phyloP scores from a whole-genome alignment of 1,140 invertebrate species.

The Drosophila navojoa region DNA sequence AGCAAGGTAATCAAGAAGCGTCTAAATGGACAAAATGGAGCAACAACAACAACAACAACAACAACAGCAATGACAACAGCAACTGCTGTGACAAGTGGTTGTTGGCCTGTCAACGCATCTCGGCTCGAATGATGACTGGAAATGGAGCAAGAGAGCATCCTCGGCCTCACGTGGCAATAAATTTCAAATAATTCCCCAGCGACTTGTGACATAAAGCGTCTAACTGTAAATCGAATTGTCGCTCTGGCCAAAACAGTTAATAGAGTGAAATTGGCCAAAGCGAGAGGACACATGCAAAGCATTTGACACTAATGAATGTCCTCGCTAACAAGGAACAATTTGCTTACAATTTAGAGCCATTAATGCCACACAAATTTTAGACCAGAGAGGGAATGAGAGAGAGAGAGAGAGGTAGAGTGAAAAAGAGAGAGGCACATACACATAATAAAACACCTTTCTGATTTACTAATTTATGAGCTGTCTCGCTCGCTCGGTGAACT shows the following conservation, averaged over 20 bases:
- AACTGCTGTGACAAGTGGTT: conserved; percentile 25
- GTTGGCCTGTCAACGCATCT: conserved; percentile 71
- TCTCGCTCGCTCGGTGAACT: background rate
- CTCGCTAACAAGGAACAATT: conserved; percentile 61
- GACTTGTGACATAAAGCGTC: conserved; percentile 57
- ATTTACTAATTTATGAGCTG: conserved; percentile 72
- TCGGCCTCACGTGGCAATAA: conserved; percentile 35
- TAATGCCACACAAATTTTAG: conserved; percentile 53
- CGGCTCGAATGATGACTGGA: conserved; percentile 46
- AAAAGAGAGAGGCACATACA: too few relatives aligned
- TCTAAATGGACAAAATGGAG: conserved; percentile 79
- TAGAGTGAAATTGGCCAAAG: conserved; percentile 14
- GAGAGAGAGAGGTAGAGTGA: too few relatives aligned
- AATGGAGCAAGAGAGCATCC: conserved; percentile 70
- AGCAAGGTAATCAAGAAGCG: conserved; percentile 76
- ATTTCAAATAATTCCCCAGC: conserved; percentile 30
- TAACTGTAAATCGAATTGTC: conserved; percentile 47
- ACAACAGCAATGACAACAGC: conserved; percentile 2
- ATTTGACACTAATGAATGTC: conserved; percentile 71
- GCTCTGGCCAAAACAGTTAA: conserved; percentile 12
- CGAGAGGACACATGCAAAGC: conserved; percentile 54
- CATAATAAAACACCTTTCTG: conserved; percentile 55
- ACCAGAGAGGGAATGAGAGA: background rate
- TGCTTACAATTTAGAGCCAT: conserved; percentile 58
- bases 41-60: conserved; percentile 37